These are phyloP conservation scores for Rhinolophus ferrumequinum DNA, from an alignment of 2,113 vertebrate genomes.

Conservation along the genomic window DNA sequence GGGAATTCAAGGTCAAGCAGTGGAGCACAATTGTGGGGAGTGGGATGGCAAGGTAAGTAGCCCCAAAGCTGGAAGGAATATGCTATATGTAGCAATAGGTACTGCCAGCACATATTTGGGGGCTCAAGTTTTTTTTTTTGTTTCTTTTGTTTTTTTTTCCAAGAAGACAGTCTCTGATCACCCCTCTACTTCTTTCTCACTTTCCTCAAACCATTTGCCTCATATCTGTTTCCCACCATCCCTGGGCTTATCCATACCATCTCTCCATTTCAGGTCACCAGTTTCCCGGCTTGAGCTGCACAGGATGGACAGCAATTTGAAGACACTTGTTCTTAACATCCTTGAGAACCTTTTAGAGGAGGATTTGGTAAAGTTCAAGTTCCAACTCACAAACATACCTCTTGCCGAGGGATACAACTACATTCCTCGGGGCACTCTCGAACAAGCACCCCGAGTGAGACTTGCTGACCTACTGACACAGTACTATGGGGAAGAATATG, in stretches of 20 bases:
- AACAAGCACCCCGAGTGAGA: neutral
- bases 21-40: neutral
- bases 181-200: neutral
- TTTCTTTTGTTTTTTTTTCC: neutral
- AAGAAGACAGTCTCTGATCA: neutral
- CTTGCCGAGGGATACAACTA: neutral
- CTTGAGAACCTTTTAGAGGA: constrained; percentile 43
- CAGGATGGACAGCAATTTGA: constrained; percentile 7
- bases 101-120: neutral
- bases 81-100: neutral
- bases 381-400: constrained; percentile 15
- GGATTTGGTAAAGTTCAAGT: constrained; percentile 51
- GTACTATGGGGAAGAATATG: constrained; percentile 32
- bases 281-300: neutral
- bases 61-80: neutral
- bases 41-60: neutral
- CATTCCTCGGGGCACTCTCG: neutral
- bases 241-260: neutral
- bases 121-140: neutral
- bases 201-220: neutral
- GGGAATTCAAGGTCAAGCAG: neutral
- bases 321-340: neutral
- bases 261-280: constrained; percentile 6
- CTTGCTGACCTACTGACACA: constrained; percentile 28
- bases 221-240: neutral